A percentile compares a stretch with the other conserved stretches of the same genome.
Evolutionary conservation across 1,140 invertebrate species (phyloP).

Genomic region (Cyphomyrmex costatus): DNA sequence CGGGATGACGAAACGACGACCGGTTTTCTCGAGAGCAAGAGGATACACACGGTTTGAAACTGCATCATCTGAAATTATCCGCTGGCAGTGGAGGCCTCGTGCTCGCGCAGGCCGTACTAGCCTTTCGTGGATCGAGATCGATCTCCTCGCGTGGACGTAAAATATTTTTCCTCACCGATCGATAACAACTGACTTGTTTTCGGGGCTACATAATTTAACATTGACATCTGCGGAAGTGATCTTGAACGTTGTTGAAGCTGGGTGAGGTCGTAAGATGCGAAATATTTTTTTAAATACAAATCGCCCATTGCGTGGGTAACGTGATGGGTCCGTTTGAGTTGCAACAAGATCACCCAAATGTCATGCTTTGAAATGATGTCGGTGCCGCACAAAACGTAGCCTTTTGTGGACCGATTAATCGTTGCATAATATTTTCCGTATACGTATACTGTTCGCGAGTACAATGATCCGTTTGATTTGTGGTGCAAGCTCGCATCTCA

Average conservation of each 20-base stretch:
- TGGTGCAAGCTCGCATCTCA: background rate
- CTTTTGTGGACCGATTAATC: background rate
- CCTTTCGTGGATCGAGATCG: slow-evolving; percentile 34
- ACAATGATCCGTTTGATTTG: slow-evolving; percentile 19
- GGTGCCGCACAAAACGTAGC: background rate
- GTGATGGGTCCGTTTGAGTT: background rate
- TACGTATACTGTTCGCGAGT: background rate
- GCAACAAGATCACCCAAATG: background rate
- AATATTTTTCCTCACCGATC: slow-evolving; percentile 19
- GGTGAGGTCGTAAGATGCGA: background rate
- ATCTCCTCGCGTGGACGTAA: slow-evolving; percentile 20
- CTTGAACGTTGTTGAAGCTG: background rate
- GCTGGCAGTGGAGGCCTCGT: slow-evolving; percentile 20
- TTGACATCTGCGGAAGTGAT: slow-evolving; percentile 23
- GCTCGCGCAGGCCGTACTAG: slow-evolving; percentile 17
- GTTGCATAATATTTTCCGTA: background rate
- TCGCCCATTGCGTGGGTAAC: background rate
- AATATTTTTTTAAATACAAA: background rate
- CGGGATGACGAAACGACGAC: slow-evolving; percentile 75
- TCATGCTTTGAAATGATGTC: background rate
- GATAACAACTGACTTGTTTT: slow-evolving; percentile 9
- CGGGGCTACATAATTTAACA: background rate
- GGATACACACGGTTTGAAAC: slow-evolving; percentile 63
- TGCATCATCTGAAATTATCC: slow-evolving; percentile 66
- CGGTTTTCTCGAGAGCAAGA: slow-evolving; percentile 71